Base-by-base conservation (phyloP, 2,888 invertebrate genomes). In the Hydrotaea diabolus region DNA sequence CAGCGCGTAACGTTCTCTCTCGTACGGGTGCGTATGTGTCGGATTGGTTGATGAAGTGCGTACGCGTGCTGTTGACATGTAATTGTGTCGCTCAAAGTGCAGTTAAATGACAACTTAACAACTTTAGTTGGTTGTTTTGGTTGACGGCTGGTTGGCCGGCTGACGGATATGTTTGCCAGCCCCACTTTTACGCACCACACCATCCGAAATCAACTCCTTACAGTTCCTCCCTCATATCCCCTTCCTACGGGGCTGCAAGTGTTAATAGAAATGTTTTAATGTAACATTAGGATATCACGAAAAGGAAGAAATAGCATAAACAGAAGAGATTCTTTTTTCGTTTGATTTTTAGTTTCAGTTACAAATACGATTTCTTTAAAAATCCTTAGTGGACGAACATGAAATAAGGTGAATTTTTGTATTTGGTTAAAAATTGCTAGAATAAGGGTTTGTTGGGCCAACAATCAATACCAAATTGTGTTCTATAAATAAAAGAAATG, bases 21-120 rank as follows among this genome's bases (percentile, higher is more conserved):
- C 19, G 23, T 26, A 36, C n/a, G n/a, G 2, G 15, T 59, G 4
- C 43, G 31, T 43, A 17, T 82, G 5, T 11, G 49, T 49, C 57
- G 17, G 43, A 11, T 36, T n/a, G 43, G 49, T 64, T 31, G 81
- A 81, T 79, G 79, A 77, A 74, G 69, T 79, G 59, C 64, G 55
- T 77, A 74, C 69, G 77, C 76, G 62, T 85, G 77, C 55, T 71
- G 69, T 80, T 82, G 85, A 82, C 73, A 55, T 80, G 77, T 77
- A 84, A 78, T 80, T 80, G 76, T 71, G 73, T 82, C 69, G 55
- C 79, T 71, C 55, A 79, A 82, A 85, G 59, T 80, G 73, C 64
- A 82, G 79, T 71, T 82, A 82, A 85, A 77, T 82, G 82, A 85
- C 79, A 85, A 82, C 81, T 82, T 82, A 85, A 85, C 79, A 82